Base-by-base conservation (phyloP, 2,888 invertebrate species). In the Polyommatus icarus region DNA sequence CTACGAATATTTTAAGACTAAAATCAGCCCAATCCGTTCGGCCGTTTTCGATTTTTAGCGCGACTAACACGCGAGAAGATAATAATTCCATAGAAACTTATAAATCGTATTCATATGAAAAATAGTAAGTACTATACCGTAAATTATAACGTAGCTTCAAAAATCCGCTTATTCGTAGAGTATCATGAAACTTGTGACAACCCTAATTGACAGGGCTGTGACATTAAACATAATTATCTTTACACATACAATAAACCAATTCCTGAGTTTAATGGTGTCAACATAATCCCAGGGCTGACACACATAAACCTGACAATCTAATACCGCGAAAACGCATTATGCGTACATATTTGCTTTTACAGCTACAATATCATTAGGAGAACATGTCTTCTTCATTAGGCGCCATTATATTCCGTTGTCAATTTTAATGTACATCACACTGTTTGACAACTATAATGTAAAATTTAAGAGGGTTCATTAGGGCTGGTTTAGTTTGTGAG, bases 381-480 rank as follows among this genome's bases (percentile, higher is more conserved):
- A 75, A 75, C 75, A 75, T 54, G 75, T 75, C 75, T 75, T 75
- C 75, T 75, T 75, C 75, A 75, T 75, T 75, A 75, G 29, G 24
- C 54, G 29, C 75, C 50, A 75, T 75, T 75, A 75, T 50, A 75
- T 75, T 75, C 50, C 75, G 50, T 75, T 75, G 75, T 75, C 75
- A 75, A 75, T 75, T 75, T 50, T 75, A 75, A 75, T 75, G 50
- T 75, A 54, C 24, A 73, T 46, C 50, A 50, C 24, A 50, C 1
- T 54, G 46, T 75, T 50, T 75, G 75, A 75, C 50, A 75, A 24
- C 24, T 50, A 15, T 67, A 67, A 67, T 67, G 50, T 24, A 8
- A 12, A 54, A 75, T 72, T 72, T 72, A 50, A 50, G 46, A 75
- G 50, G 54, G 75, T 54, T 20, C 54, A 75, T 73, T 46, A 73